phyloP scores from a whole-genome alignment of 2,888 invertebrate genomes.

The Chromoteleia sp. region DNA sequence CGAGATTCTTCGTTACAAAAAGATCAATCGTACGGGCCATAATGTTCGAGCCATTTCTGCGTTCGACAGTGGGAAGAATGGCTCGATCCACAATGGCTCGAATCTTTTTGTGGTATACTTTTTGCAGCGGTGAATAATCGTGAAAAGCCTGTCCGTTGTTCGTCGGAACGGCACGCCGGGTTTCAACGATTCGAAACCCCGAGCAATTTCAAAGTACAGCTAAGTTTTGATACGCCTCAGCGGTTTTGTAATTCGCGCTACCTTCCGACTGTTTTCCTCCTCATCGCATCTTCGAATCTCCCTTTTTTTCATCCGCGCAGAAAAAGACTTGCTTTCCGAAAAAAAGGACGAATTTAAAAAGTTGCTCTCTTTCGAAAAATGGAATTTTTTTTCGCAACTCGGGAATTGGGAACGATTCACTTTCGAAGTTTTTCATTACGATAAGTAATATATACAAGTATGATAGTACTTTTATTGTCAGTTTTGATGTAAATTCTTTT shows the following conservation, averaged over 20 bases:
- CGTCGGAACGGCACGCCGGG: slow-evolving; percentile 67
- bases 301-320: slow-evolving; percentile 31
- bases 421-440: too few species aligned
- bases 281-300: background rate
- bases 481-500: too few species aligned
- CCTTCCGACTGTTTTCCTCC: slow-evolving; percentile 64
- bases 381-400: background rate
- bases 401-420: too few species aligned
- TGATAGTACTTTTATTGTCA: too few species aligned
- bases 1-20: slow-evolving; percentile 34
- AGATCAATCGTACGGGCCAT: slow-evolving; percentile 40
- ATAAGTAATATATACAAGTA: too few species aligned
- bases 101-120: slow-evolving; percentile 68
- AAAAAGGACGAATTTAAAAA: background rate
- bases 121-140: slow-evolving; percentile 74
- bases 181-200: slow-evolving; percentile 75
- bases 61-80: slow-evolving; percentile 55
- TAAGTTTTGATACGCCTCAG: slow-evolving; percentile 74
- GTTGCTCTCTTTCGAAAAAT: background rate
- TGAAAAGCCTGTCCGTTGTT: slow-evolving; percentile 69
- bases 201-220: slow-evolving; percentile 73
- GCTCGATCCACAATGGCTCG: slow-evolving; percentile 53
- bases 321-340: too few species aligned
- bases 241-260: slow-evolving; percentile 75
- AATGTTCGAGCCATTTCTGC: slow-evolving; percentile 39